Base-by-base conservation (phyloP, 1,140 invertebrate species). In the Drosophila seguyi region DNA sequence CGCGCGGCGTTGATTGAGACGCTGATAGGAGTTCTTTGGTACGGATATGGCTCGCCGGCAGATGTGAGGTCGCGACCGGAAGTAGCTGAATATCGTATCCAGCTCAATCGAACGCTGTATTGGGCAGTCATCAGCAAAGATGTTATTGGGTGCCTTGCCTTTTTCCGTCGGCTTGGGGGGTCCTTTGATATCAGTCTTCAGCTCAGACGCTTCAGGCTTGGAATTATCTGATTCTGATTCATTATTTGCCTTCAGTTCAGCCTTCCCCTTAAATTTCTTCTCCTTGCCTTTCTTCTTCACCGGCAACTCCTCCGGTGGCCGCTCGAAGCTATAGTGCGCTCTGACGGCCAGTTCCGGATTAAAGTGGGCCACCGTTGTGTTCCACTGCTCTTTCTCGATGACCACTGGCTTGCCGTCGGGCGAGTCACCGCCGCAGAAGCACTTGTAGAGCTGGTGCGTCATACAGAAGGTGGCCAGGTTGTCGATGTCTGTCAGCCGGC, bases 381-480 rank as follows among this genome's bases (percentile, higher is more conserved):
- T 63, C 11, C 52, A 55, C n/a, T 86, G 62, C 25, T 81, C 84
- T 47, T 92, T 90, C 7, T 91, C 82, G 34, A 92, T 88, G 2
- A 92, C 20, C 18, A 92, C 68, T 0, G 87, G 87, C 45, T 85
- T 83, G 34, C 92, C 92, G 1, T 85, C 80, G 7, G 29, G 11
- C 0, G 81, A 75, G 0, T 69, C 52, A 6, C 87, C 88, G 4
- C 92, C 87, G 38, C 92, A 93, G 47, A 88, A 92, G 53, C 92
- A 93, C 42, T 93, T 93, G 53, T 93, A 93, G 7, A 93, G 63
- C 47, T 90, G 77, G 67, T 93, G 92, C 7, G 90, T 77, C 88
- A 93, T 92, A 47, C 92, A 93, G 56, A 85, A 93, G 1, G 68
- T 76, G 18, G 90, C 90, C 29, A 92, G 57, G 55, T 92, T 90